Evolutionary conservation across 2,888 invertebrate genomes (phyloP).

Genomic region (Elegia similella): DNA sequence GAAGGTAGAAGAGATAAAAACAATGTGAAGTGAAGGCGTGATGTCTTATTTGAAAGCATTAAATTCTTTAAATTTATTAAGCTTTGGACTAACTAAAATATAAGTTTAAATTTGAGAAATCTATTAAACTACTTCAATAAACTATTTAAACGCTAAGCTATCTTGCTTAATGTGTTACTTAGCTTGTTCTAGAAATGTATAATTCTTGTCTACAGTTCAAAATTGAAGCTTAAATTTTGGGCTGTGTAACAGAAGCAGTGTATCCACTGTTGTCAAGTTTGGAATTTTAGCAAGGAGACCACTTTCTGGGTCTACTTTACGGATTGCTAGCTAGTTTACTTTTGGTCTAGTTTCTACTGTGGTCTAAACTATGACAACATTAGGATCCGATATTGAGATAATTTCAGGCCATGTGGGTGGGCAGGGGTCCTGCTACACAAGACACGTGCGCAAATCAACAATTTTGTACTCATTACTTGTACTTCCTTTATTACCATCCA

Average conservation of each 20-base stretch:
- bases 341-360: constrained; percentile 53
- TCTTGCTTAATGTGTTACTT: constrained; percentile 40
- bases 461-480: constrained; percentile 79
- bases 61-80: constrained; percentile 12
- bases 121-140: constrained; percentile 21
- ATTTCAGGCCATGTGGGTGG: constrained; percentile 61
- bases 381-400: constrained; percentile 46
- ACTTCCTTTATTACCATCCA: constrained; percentile 74
- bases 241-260: constrained; percentile 60
- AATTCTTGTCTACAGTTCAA: constrained; percentile 41
- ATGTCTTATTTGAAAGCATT: constrained; percentile 11
- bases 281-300: constrained; percentile 34
- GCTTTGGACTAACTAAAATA: constrained; percentile 20
- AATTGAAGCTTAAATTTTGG: constrained; percentile 54
- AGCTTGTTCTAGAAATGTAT: constrained; percentile 40
- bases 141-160: constrained; percentile 33
- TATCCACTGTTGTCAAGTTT: constrained; percentile 55
- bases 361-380: constrained; percentile 63
- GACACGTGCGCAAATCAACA: constrained; percentile 77
- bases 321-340: constrained; percentile 48
- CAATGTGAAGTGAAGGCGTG: constrained; percentile 24
- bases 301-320: constrained; percentile 34
- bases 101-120: constrained; percentile 14
- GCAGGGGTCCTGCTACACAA: constrained; percentile 72
- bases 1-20: constrained; percentile 8